phyloP scores from a whole-genome alignment of 2,888 invertebrate genomes.

The Acrobasis suavella region DNA sequence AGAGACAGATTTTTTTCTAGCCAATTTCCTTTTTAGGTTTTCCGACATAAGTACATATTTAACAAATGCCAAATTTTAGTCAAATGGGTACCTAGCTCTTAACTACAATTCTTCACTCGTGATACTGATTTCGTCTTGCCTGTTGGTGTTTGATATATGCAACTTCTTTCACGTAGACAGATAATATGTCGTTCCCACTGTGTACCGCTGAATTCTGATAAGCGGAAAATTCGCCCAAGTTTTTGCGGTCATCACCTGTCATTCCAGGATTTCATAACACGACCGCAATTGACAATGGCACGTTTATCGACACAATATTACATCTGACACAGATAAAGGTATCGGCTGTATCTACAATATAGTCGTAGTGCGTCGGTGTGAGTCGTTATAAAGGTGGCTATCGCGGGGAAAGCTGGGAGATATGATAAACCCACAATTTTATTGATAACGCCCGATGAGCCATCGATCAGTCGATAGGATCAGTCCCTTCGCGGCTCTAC shows the following conservation, averaged over 20 bases:
- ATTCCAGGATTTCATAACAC: constrained; percentile 56
- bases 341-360: constrained; percentile 54
- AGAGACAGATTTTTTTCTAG: too few species aligned
- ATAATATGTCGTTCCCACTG: not conserved
- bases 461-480: constrained; percentile 78
- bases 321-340: constrained; percentile 70
- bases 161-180: too few species aligned
- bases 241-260: constrained; percentile 52
- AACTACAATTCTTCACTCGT: too few species aligned
- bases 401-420: constrained; percentile 78
- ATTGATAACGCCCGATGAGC: constrained; percentile 73
- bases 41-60: too few species aligned
- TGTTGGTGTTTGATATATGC: too few species aligned
- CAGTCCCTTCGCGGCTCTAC: constrained; percentile 48
- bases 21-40: too few species aligned
- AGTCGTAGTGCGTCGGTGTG: constrained; percentile 51
- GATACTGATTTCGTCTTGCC: too few species aligned
- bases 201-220: constrained; percentile 15
- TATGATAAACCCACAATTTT: constrained; percentile 80
- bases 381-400: constrained; percentile 74
- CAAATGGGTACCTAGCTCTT: too few species aligned
- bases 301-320: constrained; percentile 41
- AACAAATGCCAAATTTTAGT: too few species aligned
- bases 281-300: constrained; percentile 46
- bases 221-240: constrained; percentile 24